Percentiles rank a stretch among this genome's conserved stretches.
These are phyloP conservation scores for Seriola aureovittata DNA, from an alignment of 2,113 vertebrate species.

Conservation along the genomic window DNA sequence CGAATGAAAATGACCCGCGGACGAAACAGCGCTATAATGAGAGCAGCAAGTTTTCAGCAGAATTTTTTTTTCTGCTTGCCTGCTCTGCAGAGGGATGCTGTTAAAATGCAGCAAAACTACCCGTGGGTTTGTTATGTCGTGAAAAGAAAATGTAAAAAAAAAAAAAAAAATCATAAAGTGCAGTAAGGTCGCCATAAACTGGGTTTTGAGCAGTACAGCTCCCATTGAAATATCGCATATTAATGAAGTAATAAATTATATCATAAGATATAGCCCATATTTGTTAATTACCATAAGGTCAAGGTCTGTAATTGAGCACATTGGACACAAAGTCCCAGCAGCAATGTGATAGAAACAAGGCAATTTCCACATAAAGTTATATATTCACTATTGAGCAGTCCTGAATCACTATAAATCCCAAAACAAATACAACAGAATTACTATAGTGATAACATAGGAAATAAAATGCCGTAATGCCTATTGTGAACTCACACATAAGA, in stretches of 20 bases:
- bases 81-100: constrained; percentile 33
- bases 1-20: constrained; percentile 20
- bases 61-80: no score
- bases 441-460: background rate
- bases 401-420: background rate
- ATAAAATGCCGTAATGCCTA: background rate
- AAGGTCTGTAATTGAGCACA: background rate
- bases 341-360: background rate
- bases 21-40: constrained; percentile 21
- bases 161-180: background rate
- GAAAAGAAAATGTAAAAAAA: background rate
- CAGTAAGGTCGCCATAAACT: background rate
- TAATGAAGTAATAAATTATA: background rate
- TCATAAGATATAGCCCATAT: background rate
- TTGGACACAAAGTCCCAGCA: constrained; percentile 11
- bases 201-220: background rate
- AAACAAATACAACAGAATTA: background rate
- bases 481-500: background rate
- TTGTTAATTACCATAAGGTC: constrained; percentile 3
- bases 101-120: constrained; percentile 46
- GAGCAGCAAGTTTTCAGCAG: constrained; percentile 55
- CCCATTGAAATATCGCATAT: background rate
- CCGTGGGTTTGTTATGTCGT: background rate
- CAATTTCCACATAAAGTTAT: background rate
- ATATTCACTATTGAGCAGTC: background rate